These are phyloP conservation scores for Drosophila infuscata DNA, from an alignment of 2,888 invertebrate species.

Conservation along the genomic window DNA sequence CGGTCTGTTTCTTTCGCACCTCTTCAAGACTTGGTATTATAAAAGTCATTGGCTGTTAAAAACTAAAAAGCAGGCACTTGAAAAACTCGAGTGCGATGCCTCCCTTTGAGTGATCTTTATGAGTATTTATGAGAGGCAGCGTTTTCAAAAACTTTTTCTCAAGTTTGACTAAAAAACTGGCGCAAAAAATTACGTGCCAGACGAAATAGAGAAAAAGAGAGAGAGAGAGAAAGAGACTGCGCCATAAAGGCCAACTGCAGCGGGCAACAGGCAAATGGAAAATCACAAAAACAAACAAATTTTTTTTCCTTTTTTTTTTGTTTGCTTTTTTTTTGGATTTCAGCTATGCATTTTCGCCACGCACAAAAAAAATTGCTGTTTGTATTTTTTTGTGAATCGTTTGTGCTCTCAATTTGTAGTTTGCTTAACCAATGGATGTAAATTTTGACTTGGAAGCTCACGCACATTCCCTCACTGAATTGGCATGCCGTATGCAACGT, in stretches of 20 bases:
- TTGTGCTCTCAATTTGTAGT: constrained; percentile 54
- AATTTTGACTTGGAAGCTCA: constrained; percentile 57
- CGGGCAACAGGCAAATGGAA: constrained; percentile 25
- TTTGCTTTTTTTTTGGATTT: constrained; percentile 21
- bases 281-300: constrained; percentile 18
- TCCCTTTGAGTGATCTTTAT: constrained; percentile 36
- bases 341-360: constrained; percentile 39
- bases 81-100: constrained; percentile 25
- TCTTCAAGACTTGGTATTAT: constrained; percentile 25
- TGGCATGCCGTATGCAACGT: constrained; percentile 61
- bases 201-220: constrained; percentile 14
- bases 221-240: background rate
- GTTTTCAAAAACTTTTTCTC: constrained; percentile 15
- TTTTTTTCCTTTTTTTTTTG: background rate
- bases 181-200: constrained; percentile 32
- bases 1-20: constrained; percentile 8
- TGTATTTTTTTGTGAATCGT: constrained; percentile 16
- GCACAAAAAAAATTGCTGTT: constrained; percentile 20
- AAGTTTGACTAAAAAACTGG: constrained; percentile 37
- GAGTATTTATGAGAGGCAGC: constrained; percentile 49
- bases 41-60: constrained; percentile 54
- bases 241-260: constrained; percentile 37
- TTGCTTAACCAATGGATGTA: constrained; percentile 39
- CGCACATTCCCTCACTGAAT: constrained; percentile 70
- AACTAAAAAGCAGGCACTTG: constrained; percentile 37